These are phyloP conservation scores for Tethya wilhelma DNA, from an alignment of 37 sponge, comb jelly and placozoan genomes.

Conservation along the genomic window DNA sequence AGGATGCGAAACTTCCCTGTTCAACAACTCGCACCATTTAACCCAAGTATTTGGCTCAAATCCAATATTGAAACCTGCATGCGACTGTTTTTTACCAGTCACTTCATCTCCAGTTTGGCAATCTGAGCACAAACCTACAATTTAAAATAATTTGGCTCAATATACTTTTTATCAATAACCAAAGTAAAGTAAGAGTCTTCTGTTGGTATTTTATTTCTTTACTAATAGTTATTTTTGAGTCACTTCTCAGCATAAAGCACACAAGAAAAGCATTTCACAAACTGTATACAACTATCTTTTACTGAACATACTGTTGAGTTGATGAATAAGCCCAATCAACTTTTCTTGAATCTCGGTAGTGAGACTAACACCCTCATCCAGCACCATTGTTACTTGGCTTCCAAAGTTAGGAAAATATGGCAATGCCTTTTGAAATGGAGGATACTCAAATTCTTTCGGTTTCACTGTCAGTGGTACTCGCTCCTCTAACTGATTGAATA, in stretches of 20 bases:
- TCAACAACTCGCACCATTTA: slow-evolving; percentile 1
- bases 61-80: slow-evolving; percentile 50
- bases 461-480: too few relatives aligned
- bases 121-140: too few relatives aligned
- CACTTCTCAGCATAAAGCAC: too few relatives aligned
- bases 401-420: slow-evolving; percentile 50
- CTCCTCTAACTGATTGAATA: too few relatives aligned
- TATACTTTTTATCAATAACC: too few relatives aligned
- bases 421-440: slow-evolving; percentile 55
- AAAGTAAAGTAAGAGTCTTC: not conserved
- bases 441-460: too few relatives aligned
- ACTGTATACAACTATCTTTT: too few relatives aligned
- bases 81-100: not conserved
- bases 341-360: not conserved
- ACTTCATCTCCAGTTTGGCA: too few relatives aligned
- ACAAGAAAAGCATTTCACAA: too few relatives aligned
- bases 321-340: not conserved
- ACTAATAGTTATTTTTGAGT: too few relatives aligned
- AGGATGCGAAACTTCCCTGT: not conserved
- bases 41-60: slow-evolving; percentile 40
- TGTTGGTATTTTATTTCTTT: not conserved
- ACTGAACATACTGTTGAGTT: slow-evolving; percentile 3
- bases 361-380: not conserved
- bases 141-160: too few relatives aligned
- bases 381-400: slow-evolving; percentile 22